Percentiles rank a stretch among this genome's conserved stretches.
phyloP scores from a whole-genome alignment of 2,113 vertebrate species.

The Cheirogaleus medius region DNA sequence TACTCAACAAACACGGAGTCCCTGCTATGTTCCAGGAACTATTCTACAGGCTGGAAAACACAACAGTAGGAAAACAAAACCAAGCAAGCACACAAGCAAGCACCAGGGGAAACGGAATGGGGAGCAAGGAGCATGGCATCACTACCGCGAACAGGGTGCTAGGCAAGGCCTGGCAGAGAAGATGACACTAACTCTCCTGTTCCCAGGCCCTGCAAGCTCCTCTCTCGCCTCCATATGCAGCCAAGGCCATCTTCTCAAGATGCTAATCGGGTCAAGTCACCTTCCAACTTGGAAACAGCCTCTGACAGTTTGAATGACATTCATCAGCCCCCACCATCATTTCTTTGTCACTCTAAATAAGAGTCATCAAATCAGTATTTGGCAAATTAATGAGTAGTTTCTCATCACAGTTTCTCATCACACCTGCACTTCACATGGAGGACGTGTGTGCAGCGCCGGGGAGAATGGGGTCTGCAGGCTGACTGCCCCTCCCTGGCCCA shows the following conservation, averaged over 20 bases:
- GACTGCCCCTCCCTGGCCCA: not conserved
- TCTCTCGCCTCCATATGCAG: not conserved
- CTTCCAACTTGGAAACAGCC: not conserved
- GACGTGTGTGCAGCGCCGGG: not conserved
- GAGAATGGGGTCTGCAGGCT: not conserved
- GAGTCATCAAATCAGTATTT: not conserved
- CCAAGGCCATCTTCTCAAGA: not conserved
- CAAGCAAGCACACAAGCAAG: not conserved
- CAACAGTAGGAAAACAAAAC: not conserved
- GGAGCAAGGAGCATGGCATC: not conserved
- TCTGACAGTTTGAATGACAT: not conserved
- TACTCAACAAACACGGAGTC: not conserved
- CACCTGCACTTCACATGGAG: not conserved
- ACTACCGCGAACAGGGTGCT: not conserved
- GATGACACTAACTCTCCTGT: too few species aligned
- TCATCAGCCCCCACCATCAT: not conserved
- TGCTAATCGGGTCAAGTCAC: not conserved
- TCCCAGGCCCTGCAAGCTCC: not conserved
- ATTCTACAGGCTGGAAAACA: not conserved
- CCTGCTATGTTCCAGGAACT: not conserved
- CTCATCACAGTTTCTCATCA: not conserved
- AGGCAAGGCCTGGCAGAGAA: not conserved
- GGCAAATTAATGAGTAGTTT: not conserved
- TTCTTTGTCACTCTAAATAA: not conserved
- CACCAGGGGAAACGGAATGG: not conserved